phyloP scores from a whole-genome alignment of 2,888 invertebrate genomes.

The Campopleginae sp. region DNA sequence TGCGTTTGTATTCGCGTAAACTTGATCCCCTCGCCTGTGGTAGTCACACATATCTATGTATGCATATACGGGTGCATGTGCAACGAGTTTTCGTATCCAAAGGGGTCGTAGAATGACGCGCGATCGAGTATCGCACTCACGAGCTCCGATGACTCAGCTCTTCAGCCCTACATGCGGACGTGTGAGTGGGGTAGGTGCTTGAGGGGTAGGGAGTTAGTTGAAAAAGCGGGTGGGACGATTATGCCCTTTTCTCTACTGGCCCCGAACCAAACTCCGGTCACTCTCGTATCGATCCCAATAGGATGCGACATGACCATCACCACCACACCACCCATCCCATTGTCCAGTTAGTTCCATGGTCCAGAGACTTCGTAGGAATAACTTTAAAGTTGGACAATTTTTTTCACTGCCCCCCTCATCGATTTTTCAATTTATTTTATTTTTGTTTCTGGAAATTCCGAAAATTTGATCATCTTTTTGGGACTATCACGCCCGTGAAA shows the following conservation, averaged over 20 bases:
- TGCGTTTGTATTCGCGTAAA: conserved; percentile 26
- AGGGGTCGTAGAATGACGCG: conserved; percentile 76
- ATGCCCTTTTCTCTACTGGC: conserved; percentile 73
- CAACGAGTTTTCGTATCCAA: conserved; percentile 58
- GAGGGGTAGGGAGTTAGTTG: conserved; percentile 27
- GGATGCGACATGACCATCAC: conserved; percentile 62
- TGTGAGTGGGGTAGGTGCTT: conserved; percentile 25
- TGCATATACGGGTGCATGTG: conserved; percentile 31
- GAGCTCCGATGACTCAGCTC: conserved; percentile 80
- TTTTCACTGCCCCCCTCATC: background rate
- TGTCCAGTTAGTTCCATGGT: background rate
- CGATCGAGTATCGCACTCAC: conserved; percentile 79
- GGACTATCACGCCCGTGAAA: background rate
- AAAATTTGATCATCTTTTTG: background rate
- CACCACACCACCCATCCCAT: conserved; percentile 13
- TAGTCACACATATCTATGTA: background rate
- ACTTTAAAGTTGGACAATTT: background rate
- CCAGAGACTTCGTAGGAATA: background rate
- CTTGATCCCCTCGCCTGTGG: conserved; percentile 42
- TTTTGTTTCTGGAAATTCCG: no score
- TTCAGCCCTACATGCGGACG: conserved; percentile 69
- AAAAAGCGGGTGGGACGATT: conserved; percentile 72
- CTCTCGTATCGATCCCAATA: conserved; percentile 67
- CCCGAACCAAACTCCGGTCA: conserved; percentile 69
- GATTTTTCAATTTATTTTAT: background rate